phyloP scores from a whole-genome alignment of 2,797 vertebrate genomes.

The Acanthurus leucopareius region DNA sequence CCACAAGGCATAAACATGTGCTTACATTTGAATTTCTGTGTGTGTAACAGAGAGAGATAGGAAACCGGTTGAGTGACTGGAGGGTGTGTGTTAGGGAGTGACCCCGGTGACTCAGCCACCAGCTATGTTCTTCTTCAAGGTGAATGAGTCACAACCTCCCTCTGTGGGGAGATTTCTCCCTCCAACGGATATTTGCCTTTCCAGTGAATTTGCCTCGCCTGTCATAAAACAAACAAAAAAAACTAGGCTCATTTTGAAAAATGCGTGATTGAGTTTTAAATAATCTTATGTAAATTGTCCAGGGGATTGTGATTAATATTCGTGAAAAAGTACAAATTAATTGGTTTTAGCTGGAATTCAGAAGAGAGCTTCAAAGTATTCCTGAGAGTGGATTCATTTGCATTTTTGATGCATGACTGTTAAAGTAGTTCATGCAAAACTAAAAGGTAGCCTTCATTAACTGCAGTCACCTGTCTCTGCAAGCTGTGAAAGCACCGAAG shows the following conservation, averaged over 20 bases:
- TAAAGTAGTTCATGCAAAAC: conserved; percentile 29
- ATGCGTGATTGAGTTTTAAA: not conserved
- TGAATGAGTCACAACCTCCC: conserved; percentile 85
- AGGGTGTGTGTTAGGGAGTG: conserved; percentile 82
- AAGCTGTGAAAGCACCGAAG: not conserved
- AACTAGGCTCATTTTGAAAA: not conserved
- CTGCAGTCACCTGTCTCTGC: not conserved
- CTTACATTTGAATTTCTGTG: not conserved
- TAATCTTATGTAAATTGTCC: not conserved
- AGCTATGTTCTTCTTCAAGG: conserved; percentile 86
- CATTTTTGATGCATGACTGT: conserved; percentile 5
- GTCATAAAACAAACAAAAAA: not conserved
- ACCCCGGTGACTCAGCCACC: conserved; percentile 83
- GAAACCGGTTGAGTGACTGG: conserved; percentile 80
- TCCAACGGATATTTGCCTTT: conserved; percentile 60
- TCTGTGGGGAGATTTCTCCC: conserved; percentile 49
- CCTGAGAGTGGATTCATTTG: conserved; percentile 13
- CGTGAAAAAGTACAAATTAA: accelerated
- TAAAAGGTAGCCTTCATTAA: not conserved
- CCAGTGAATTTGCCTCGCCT: conserved; percentile 23
- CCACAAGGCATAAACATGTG: conserved; percentile 14
- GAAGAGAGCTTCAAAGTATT: not conserved
- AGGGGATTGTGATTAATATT: not conserved
- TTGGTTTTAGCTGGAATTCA: not conserved
- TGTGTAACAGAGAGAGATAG: conserved; percentile 24